Evolutionary conservation across 2,113 vertebrate species (phyloP), one percentile per base, ranked within the genome.

Genomic region (Pseudopipra pipra): DNA sequence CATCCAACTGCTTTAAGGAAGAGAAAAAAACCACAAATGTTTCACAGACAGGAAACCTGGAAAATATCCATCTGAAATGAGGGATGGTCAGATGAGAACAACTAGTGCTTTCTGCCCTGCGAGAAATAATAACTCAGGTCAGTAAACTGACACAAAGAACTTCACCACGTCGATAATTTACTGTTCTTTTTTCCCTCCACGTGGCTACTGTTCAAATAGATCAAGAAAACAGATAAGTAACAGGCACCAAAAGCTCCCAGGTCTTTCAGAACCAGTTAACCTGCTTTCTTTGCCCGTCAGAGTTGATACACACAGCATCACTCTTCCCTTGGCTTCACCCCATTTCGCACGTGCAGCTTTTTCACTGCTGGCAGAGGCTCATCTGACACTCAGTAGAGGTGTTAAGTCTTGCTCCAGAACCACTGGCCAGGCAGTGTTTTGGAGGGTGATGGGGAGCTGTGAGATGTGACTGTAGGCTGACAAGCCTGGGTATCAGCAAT

Each of bases 21-120:
- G 37, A 78, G 41, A 72, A 68, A 62, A 37, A 95, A 92, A 15
- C 25, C 93, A 94, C 81, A 89, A 93, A 73, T 7, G 8, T 91
- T 87, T 75, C 85, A 61, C 51, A 58, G 81, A 46, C 62, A 85
- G 84, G 66, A 96, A 93, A 95, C 78, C 71, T 89, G 91, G 91
- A 85, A 94, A 96, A 82, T 25, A 87, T 58, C 89, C 74, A 68
- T 61, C 63, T 82, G 78, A 68, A 95, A 19, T 56, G 71, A 89
- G 44, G 66, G 80, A 89, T 41, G 61, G 83, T n/a, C 49, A 63
- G 73, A 84, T 19, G 66, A 95, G 74, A 95, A 87, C 74, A 96
- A 47, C 52, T 11, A 54, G 25, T 18, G 14, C 74, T 81, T 90
- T 89, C 84, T 78, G 61, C 54, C 41, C 70, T 28, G 52, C 0